Conservation (phyloP, 1,140 invertebrate genomes). For the Diprion similis region DNA sequence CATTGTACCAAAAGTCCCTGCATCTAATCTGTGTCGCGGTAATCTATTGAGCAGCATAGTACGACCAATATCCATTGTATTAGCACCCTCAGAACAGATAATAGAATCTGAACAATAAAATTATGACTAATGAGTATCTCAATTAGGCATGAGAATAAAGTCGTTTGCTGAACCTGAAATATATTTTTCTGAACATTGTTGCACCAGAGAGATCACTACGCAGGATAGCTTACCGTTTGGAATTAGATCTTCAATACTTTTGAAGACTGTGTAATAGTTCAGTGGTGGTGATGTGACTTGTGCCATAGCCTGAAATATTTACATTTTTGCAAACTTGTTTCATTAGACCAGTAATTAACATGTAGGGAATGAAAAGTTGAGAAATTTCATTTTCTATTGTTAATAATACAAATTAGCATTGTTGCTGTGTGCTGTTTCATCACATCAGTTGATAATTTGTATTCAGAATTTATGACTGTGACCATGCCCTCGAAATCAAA, state of each 20-base stretch:
- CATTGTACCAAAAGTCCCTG: slow-evolving; percentile 97
- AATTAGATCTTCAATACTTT: slow-evolving; percentile 76
- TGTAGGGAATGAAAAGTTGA: neutral
- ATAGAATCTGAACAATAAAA: slow-evolving; percentile 74
- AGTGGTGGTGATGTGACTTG: slow-evolving; percentile 75
- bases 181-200: neutral
- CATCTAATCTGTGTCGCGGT: slow-evolving; percentile 86
- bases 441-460: too few species aligned
- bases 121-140: slow-evolving; percentile 11
- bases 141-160: slow-evolving; percentile 6
- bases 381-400: too few species aligned
- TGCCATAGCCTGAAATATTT: slow-evolving; percentile 63
- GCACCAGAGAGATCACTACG: neutral
- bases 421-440: too few species aligned
- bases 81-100: slow-evolving; percentile 97
- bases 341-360: slow-evolving; percentile 8
- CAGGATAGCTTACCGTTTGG: slow-evolving; percentile 63
- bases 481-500: too few species aligned
- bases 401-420: too few species aligned
- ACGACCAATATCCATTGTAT: slow-evolving; percentile 98
- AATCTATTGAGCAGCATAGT: slow-evolving; percentile 83
- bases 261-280: slow-evolving; percentile 94
- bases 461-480: too few species aligned
- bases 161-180: neutral
- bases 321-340: slow-evolving; percentile 19